phyloP scores from a whole-genome alignment of 2,113 vertebrate genomes.

The Coptodon bakossiorum region DNA sequence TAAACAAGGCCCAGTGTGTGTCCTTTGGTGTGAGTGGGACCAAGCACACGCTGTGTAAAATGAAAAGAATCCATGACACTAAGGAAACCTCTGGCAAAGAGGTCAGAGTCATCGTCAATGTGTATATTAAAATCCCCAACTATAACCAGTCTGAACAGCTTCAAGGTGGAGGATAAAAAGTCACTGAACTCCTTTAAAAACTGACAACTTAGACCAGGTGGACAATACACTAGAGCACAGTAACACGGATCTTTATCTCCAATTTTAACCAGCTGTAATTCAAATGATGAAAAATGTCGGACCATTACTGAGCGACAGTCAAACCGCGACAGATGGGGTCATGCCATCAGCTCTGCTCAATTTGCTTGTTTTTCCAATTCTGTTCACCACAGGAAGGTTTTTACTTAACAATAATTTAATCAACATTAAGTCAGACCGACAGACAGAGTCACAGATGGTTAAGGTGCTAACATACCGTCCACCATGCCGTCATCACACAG shows the following conservation, averaged over 20 bases:
- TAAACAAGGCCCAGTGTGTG: too few species aligned
- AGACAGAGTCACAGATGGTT: not conserved
- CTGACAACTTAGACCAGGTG: too few species aligned
- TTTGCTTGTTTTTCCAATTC: not conserved
- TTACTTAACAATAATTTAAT: not conserved
- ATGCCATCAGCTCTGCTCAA: not conserved
- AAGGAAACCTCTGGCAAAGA: too few species aligned
- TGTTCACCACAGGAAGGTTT: not conserved
- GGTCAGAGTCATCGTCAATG: too few species aligned
- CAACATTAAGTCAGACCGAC: not conserved
- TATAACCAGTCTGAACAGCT: too few species aligned
- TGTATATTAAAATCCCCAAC: too few species aligned
- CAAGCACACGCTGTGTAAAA: too few species aligned
- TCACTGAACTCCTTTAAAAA: too few species aligned
- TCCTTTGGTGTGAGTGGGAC: too few species aligned
- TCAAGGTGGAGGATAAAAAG: too few species aligned
- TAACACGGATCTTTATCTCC: not conserved
- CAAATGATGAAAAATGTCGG: not conserved
- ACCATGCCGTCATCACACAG: not conserved
- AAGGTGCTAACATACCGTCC: not conserved
- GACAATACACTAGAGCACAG: not conserved
- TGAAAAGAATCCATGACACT: too few species aligned
- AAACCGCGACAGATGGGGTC: not conserved
- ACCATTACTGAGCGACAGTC: not conserved
- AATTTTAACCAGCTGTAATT: not conserved